Percentiles rank a stretch among this genome's conserved stretches.
Evolutionary conservation across 30 jellyfish, hydroid and myxozoan genomes (phyloP).

Genomic region (Aurelia sp.): DNA sequence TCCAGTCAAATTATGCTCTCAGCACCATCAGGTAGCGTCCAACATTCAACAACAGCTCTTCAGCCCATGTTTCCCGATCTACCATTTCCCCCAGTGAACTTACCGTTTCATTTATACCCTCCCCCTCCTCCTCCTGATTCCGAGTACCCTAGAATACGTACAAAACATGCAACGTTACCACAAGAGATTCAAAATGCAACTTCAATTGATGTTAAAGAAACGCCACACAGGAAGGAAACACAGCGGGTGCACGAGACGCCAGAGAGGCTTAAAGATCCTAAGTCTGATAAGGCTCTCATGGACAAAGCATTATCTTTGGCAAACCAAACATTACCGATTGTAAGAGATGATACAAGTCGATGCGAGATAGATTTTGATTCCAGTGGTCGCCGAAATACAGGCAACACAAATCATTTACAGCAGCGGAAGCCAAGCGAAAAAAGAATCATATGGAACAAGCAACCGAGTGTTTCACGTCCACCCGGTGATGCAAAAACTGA

Average conservation of each 20-base stretch:
- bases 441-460: slow-evolving; percentile 68
- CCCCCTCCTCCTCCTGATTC: slow-evolving; percentile 64
- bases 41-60: too few relatives aligned
- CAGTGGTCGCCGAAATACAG: not conserved
- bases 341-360: not conserved
- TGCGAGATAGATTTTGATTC: not conserved
- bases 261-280: not conserved
- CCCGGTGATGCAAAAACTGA: not conserved
- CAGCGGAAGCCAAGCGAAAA: not conserved
- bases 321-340: not conserved
- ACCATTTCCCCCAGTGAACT: slow-evolving; percentile 69
- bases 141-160: slow-evolving; percentile 73
- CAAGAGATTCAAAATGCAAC: slow-evolving; percentile 21
- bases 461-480: slow-evolving; percentile 12
- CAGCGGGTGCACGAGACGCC: not conserved
- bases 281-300: not conserved
- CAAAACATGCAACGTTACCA: slow-evolving; percentile 91
- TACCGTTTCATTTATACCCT: slow-evolving; percentile 25
- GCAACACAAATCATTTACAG: not conserved
- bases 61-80: slow-evolving; percentile 1
- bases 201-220: not conserved
- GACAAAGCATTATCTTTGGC: not conserved
- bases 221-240: not conserved
- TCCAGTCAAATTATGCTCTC: too few relatives aligned
- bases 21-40: too few relatives aligned